Percentiles rank a stretch among this genome's conserved stretches.
These are phyloP conservation scores for Bos taurus DNA, from an alignment of 2,113 vertebrate species.

Conservation along the genomic window ARS-UCD2.0 NC_037335.1:96207501-96208000, in stretches of 20 bases:
- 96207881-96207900: background rate
- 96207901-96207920: background rate
- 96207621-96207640: background rate
- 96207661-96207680: background rate
- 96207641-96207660: background rate
- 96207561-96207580: background rate
- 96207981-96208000: background rate
- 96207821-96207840: background rate
- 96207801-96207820: background rate
- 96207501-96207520: background rate
- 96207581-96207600: background rate
- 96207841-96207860: background rate
- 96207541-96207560: background rate
- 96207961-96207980: background rate
- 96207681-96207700: background rate
- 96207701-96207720: background rate
- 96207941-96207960: background rate
- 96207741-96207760: background rate
- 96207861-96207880: background rate
- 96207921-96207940: background rate
- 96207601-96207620: background rate
- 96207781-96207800: background rate
- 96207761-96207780: background rate
- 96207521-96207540: slow-evolving; percentile 13
- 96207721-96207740: background rate